Base-by-base conservation (phyloP, 2,797 vertebrate species). In the Bradypodion pumilum region DNA sequence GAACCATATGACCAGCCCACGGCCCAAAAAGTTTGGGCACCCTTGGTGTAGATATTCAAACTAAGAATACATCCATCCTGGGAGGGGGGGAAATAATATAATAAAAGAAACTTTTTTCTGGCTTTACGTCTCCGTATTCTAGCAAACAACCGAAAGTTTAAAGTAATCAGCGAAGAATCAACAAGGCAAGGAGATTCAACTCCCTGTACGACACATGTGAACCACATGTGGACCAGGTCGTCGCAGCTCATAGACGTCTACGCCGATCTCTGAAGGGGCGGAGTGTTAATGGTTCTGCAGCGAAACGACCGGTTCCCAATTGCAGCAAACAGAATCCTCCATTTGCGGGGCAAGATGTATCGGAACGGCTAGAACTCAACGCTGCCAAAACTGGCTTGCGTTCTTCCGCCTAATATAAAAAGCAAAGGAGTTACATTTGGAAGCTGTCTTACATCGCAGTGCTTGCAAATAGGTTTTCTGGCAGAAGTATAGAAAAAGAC, bases 241-340 rank as follows among this genome's bases (percentile, higher is more conserved):
- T 78, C 87, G 80, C 84, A 68, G 44, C 12, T 0, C 56, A 72
- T 65, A 62, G 79, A 86, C 77, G 77, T 72, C 2, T 5, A 44
- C 13, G 42, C 15, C 49, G 5, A 15, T 37, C 6, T 1, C 19
- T 37, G 7, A 5, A 4, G 3, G 10, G 25, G 3, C 13, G 42
- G 1, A 7, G 7, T 40, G 21, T 56, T 1, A 52, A 49, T 25
- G 2, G n/a, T 49, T 56, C 52, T 40, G 42, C 56, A 25, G 1
- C 25, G 1, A 2, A 65, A 79, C 35, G 23, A 66, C 60, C 60
- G 19, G 44, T 23, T 37, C 29, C 21, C 44, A 74, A 25, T 32
- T 42, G 32, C 56, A 65, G 35, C 13, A 32, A 29, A 40, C 7
- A 59, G 27, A 60, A 6, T 16, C 44, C 2, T 72, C 75, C 78